Evolutionary conservation across 2,113 vertebrate species (phyloP).

Genomic region (Uropsilus gracilis): DNA sequence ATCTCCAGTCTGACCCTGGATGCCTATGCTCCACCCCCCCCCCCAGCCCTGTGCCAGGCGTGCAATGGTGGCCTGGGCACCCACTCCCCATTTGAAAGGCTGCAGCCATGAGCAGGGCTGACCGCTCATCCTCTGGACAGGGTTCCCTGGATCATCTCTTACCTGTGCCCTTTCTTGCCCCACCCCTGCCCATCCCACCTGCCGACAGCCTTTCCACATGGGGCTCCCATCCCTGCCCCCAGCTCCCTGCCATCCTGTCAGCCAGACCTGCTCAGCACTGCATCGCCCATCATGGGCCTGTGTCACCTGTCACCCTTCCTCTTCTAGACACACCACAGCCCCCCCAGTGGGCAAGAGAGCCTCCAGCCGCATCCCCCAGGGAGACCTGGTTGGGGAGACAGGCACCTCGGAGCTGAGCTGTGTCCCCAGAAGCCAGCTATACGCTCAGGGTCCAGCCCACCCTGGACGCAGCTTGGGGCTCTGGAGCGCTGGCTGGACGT

Average conservation of each 20-base stretch:
- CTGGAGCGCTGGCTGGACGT: background rate
- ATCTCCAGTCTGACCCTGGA: background rate
- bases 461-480: too few relatives aligned
- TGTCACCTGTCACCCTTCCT: too few relatives aligned
- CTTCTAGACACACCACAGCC: background rate
- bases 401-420: background rate
- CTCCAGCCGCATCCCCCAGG: background rate
- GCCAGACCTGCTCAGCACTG: background rate
- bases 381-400: background rate
- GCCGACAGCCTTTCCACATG: rapidly evolving
- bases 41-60: too few relatives aligned
- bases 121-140: background rate
- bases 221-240: too few relatives aligned
- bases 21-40: rapidly evolving
- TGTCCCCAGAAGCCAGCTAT: too few relatives aligned
- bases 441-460: too few relatives aligned
- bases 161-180: rapidly evolving
- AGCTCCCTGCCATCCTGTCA: background rate
- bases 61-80: rapidly evolving
- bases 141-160: background rate
- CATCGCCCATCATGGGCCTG: background rate
- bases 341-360: background rate
- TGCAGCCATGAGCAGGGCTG: rapidly evolving
- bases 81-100: rapidly evolving
- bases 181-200: background rate